Percentiles rank a stretch among this genome's conserved stretches.
Evolutionary conservation across 2,888 invertebrate genomes (phyloP).

Genomic region (Drosophila acutilabella): DNA sequence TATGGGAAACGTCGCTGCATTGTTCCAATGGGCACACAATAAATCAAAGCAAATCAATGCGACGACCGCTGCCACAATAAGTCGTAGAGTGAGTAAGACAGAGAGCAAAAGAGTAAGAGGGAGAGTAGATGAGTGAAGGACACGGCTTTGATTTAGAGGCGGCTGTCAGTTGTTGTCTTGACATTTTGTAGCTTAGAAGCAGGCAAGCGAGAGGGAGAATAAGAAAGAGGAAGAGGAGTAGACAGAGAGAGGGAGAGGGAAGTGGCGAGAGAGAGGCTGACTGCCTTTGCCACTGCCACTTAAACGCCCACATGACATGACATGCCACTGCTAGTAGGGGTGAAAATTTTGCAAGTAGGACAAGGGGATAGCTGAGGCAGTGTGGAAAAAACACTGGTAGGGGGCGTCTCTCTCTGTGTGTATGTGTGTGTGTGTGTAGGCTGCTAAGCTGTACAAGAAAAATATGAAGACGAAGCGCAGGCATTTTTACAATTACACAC

Average conservation of each 20-base stretch:
- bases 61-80: slow-evolving; percentile 48
- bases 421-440: neutral
- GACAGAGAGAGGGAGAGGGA: neutral
- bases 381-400: neutral
- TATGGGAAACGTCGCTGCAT: slow-evolving; percentile 57
- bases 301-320: slow-evolving; percentile 69
- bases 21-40: slow-evolving; percentile 78
- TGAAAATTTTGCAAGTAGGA: neutral
- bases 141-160: slow-evolving; percentile 61
- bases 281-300: slow-evolving; percentile 47
- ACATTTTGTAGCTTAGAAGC: slow-evolving; percentile 36
- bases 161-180: slow-evolving; percentile 57
- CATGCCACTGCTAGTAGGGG: slow-evolving; percentile 28
- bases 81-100: slow-evolving; percentile 19
- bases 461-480: slow-evolving; percentile 35
- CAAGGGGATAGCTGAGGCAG: neutral
- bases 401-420: neutral
- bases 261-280: slow-evolving; percentile 17
- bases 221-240: neutral
- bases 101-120: neutral
- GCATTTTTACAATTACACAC: slow-evolving; percentile 81
- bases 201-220: neutral
- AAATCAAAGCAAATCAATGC: slow-evolving; percentile 84
- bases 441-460: slow-evolving; percentile 27
- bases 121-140: neutral